phyloP scores from a whole-genome alignment of 2,113 vertebrate species.

The Collichthys lucidus region DNA sequence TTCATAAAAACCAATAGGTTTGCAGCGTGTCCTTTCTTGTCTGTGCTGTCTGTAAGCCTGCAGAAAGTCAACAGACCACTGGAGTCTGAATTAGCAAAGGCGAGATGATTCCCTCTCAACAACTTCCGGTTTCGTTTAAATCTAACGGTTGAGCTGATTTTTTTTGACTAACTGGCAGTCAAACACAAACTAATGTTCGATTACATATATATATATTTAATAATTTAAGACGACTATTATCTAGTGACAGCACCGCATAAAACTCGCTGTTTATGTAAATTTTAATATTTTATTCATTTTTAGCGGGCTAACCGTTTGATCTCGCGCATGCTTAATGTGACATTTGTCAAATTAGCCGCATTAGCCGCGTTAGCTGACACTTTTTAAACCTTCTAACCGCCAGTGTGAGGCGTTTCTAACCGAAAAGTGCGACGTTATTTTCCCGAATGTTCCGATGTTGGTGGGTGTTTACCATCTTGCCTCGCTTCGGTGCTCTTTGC shows the following conservation, averaged over 20 bases:
- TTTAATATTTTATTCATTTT: neutral
- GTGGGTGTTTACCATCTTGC: conserved; percentile 13
- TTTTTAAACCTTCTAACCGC: neutral
- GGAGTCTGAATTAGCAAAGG: neutral
- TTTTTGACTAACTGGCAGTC: rapidly evolving
- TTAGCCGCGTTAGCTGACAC: neutral
- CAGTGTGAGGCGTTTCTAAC: neutral
- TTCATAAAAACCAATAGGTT: neutral
- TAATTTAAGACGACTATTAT: neutral
- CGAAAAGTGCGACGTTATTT: neutral
- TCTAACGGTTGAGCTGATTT: no score
- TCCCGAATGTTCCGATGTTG: neutral
- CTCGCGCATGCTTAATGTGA: neutral
- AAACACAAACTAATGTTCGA: rapidly evolving
- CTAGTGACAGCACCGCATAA: rapidly evolving
- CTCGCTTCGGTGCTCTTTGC: neutral
- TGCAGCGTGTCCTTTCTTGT: neutral
- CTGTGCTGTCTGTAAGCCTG: neutral
- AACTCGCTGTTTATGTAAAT: neutral
- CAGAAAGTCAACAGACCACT: conserved; percentile 10
- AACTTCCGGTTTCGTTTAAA: conserved; percentile 46
- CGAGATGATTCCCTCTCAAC: neutral
- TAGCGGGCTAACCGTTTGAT: neutral
- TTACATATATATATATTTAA: neutral
- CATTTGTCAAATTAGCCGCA: no score